Evolutionary conservation across 2,113 vertebrate genomes (phyloP), one percentile per base, ranked within the genome.

Genomic region (Dicentrarchus labrax): DNA sequence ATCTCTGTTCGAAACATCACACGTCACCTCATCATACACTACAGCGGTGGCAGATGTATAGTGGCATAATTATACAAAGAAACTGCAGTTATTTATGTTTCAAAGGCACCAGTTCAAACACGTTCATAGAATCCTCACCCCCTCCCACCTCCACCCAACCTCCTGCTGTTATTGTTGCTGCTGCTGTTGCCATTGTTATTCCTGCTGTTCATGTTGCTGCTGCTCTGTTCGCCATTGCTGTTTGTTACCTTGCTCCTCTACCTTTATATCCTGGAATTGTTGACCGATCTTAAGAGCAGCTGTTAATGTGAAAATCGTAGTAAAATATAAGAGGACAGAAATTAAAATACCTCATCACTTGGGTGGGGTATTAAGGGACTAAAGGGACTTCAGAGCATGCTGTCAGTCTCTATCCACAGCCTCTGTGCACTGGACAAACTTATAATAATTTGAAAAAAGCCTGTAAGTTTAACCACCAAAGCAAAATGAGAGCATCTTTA

Each of bases 41-140:
- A 24, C 76, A 56, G 64, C 73, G 6, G 50, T 5, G 21, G 59
- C 72, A 80, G 74, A 76, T 84, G 76, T 80, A 79, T 48, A 66
- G 30, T 38, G 2, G 45, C 5, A 30, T 86, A 77, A 79, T 82
- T 65, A 72, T 57, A 43, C 47, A 74, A 69, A 78, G 67, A 85
- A 80, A 81, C 69, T 56, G 72, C 72, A 30, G 83, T 88, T 84
- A 78, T 86, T 89, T 84, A 79, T 80, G 71, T 88, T 84, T 91
- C 72, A 80, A 84, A 88, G 72, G 78, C 80, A 71, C 17, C 50
- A 24, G 69, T 78, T 87, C 85, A 88, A 90, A 85, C 82, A 80
- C 15, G 38, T 69, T 59, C 69, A 17, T 8, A 57, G 72, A 69
- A 82, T 36, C 59, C 24, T 45, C 69, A 21, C 22, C 47, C 41